Base-by-base conservation (phyloP, 2,888 invertebrate species). In the Limnephilus lunatus region DNA sequence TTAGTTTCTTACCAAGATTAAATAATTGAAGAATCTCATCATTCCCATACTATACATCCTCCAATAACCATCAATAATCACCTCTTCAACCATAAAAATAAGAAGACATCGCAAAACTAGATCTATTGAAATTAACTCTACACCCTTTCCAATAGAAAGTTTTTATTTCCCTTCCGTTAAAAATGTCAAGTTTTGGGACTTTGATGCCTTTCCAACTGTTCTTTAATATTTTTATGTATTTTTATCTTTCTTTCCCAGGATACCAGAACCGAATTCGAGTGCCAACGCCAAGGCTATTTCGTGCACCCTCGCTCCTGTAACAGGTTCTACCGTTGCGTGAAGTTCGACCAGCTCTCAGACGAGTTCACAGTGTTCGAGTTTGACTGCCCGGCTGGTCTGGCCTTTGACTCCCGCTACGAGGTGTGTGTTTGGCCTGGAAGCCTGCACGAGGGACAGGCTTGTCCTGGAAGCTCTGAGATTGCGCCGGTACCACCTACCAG, bases 381-480 rank as follows among this genome's bases (percentile, higher is more conserved):
- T 95, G 98, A 98, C 95, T 98, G 98, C 94, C 98, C 98, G 0
- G 97, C 97, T 39, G 98, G 98, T 11, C 95, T 98, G 91, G 97
- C 97, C 0, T 98, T 98, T 95, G 98, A 98, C 94, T 97, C 97
- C 90, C 96, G 97, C 32, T 97, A 97, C 94, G 98, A 98, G 94
- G 98, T 98, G 89, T 98, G 98, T 94, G 98, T 98, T 9, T 98
- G 98, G 98, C 98, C 98, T 0, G 97, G 97, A 89, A 97, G 97
- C 91, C 95, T 97, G 87, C 96, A 97, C 0, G 95, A 97, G 94
- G 97, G 97, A 2, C 97, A 97, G 12, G 97, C 98, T 2, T 98
- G 98, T 94, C 97, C 97, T 30, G 98, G 98, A 92, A 97, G 97
- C 90, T 97, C 97, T 68, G 98, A 98, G 95, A 98, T 98, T 80